Evolutionary conservation across 2,888 invertebrate species (phyloP), one percentile per base, ranked within the genome.

Genomic region (Bibio marci): DNA sequence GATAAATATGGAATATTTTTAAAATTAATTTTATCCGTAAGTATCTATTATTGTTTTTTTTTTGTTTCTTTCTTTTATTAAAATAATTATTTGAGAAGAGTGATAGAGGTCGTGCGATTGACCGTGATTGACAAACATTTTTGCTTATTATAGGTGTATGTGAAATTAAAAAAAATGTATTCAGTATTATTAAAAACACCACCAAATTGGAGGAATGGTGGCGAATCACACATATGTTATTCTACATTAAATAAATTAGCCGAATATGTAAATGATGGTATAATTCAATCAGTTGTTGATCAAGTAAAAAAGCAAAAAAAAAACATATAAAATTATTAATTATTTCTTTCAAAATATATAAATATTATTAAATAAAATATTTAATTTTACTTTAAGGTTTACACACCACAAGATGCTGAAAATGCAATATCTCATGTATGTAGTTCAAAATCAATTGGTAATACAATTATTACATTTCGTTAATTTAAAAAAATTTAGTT

Each of bases 211-310:
- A 6, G n/a, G n/a, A n/a, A n/a, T n/a, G n/a, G n/a, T n/a, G 39
- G 57, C 36, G 62, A 59, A 48, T 53, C 55, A 11, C 58, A 59
- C 40, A 50, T 62, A 38, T 59, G 59, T 43, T 50, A 54, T 41
- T 47, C 50, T 11, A 50, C 52, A 15, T 46, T 63, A 38, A 59
- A 62, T 41, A 49, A 52, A 42, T 42, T 63, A 37, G 44, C 51
- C 3, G 56, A 63, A 38, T 57, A 71, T 35, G 66, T 69, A 0
- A 70, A 71, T 47, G 59, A 63, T 17, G 66, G 69, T 37, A 58
- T 66, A 43, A 50, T 73, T 41, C 69, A 69, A 49, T 66, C 70
- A 5, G 69, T 73, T 27, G 67, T 73, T 2, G 71, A 71, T 45
- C 69, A 66, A 50, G 67, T 63, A 35, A 37, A 19, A n/a, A 10